phyloP scores from a whole-genome alignment of 2,888 invertebrate genomes.

The Tenthredo notha region DNA sequence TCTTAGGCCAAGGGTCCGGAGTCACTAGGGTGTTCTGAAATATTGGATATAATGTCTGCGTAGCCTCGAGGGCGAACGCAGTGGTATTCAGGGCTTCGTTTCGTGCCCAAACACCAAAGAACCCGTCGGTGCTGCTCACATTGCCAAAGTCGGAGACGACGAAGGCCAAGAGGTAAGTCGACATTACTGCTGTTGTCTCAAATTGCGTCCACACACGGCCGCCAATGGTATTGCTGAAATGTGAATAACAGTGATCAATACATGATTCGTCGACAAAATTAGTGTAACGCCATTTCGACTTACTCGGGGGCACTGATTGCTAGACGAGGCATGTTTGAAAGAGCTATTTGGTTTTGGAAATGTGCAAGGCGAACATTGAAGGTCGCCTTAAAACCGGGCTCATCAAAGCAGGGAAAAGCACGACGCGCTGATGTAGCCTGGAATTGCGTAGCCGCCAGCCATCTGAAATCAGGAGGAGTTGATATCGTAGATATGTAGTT shows the following conservation, averaged over 20 bases:
- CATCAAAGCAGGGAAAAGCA: constrained; percentile 94
- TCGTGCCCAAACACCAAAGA: constrained; percentile 15
- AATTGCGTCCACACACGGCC: constrained; percentile 58
- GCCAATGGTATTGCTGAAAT: constrained; percentile 13
- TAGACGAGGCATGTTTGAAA: constrained; percentile 22
- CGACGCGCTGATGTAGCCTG: constrained; percentile 89
- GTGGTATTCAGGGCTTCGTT: neutral
- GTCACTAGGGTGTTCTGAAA: neutral
- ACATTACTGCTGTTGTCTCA: constrained; percentile 66
- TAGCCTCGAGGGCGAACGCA: constrained; percentile 13
- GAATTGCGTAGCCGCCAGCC: constrained; percentile 90
- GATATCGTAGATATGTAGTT: neutral
- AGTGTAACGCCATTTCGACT: neutral
- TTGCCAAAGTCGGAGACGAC: constrained; percentile 62
- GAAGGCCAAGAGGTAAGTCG: constrained; percentile 71
- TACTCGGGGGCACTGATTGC: neutral
- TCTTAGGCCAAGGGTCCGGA: constrained; percentile 79
- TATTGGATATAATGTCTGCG: neutral
- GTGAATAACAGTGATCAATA: neutral
- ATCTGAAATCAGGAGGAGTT: constrained; percentile 78
- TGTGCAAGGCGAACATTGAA: constrained; percentile 87
- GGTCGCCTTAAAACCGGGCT: constrained; percentile 89
- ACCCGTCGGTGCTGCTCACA: neutral
- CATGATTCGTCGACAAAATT: neutral
- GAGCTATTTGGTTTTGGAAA: constrained; percentile 74